phyloP scores from a whole-genome alignment of 2,113 vertebrate species.

The Condylura cristata region DNA sequence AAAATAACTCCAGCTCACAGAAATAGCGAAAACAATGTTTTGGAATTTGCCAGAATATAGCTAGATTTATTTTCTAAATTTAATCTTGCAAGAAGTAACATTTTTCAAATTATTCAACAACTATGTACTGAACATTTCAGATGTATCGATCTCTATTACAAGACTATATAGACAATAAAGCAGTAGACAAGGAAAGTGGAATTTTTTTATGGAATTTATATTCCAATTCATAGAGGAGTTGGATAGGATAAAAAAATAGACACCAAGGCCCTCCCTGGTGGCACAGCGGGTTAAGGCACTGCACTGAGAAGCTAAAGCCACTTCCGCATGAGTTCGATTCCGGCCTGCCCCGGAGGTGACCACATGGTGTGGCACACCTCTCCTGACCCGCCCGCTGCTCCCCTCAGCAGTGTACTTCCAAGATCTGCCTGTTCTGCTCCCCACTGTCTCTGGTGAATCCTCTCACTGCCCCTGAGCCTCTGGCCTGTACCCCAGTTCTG shows the following conservation, averaged over 20 bases:
- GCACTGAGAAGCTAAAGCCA: no score
- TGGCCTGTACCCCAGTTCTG: no score
- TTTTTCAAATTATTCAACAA: background rate
- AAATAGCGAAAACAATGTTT: background rate
- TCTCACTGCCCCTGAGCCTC: no score
- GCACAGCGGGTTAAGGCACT: no score
- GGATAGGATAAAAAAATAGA: background rate
- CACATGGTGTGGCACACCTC: no score
- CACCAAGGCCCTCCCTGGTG: no score
- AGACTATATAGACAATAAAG: background rate
- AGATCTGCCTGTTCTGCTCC: no score
- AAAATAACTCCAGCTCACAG: background rate
- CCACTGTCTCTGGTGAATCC: no score
- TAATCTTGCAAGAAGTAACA: background rate
- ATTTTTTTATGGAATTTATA: background rate
- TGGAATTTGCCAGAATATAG: background rate
- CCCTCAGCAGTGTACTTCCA: no score
- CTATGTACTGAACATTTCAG: background rate
- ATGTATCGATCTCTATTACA: background rate
- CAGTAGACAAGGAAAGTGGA: background rate
- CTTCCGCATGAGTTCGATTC: no score
- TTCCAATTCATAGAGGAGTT: background rate
- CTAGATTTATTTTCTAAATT: constrained; percentile 12
- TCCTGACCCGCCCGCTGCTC: no score
- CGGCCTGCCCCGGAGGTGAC: no score